These are phyloP conservation scores for Leptocoma aspasia DNA, from an alignment of 2,113 vertebrate genomes.

Conservation along the genomic window DNA sequence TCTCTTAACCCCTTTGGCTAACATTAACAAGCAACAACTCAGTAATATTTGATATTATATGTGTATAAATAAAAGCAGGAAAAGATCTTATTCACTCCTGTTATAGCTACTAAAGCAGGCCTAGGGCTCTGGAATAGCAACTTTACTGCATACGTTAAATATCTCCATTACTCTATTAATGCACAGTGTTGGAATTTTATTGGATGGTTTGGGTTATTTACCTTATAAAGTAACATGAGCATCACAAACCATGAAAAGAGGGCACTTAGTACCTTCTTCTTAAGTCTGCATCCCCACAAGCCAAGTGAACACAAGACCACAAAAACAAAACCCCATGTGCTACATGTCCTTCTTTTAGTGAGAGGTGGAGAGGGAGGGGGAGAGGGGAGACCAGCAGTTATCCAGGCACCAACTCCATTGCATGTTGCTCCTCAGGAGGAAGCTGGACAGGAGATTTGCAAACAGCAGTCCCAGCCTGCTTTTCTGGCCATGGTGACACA, in stretches of 20 bases:
- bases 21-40: constrained; percentile 52
- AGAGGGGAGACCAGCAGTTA: background rate
- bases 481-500: rapidly evolving
- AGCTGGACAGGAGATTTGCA: background rate
- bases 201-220: constrained; percentile 63
- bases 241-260: constrained; percentile 49
- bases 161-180: constrained; percentile 54
- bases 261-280: constrained; percentile 34
- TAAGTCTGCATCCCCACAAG: background rate
- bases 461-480: background rate
- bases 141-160: constrained; percentile 17
- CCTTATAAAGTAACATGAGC: constrained; percentile 52
- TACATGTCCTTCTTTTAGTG: background rate
- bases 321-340: background rate
- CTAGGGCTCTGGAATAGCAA: constrained; percentile 58
- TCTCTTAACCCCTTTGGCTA: constrained; percentile 46
- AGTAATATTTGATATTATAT: constrained; percentile 58
- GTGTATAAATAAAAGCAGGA: constrained; percentile 53
- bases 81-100: constrained; percentile 51
- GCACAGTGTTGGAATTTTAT: constrained; percentile 18
- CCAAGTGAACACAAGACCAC: background rate
- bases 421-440: background rate
- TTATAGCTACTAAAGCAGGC: constrained; percentile 50
- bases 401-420: background rate
- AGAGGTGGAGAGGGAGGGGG: background rate